phyloP scores from a whole-genome alignment of 2,113 vertebrate genomes.

The Xerus inauris region DNA sequence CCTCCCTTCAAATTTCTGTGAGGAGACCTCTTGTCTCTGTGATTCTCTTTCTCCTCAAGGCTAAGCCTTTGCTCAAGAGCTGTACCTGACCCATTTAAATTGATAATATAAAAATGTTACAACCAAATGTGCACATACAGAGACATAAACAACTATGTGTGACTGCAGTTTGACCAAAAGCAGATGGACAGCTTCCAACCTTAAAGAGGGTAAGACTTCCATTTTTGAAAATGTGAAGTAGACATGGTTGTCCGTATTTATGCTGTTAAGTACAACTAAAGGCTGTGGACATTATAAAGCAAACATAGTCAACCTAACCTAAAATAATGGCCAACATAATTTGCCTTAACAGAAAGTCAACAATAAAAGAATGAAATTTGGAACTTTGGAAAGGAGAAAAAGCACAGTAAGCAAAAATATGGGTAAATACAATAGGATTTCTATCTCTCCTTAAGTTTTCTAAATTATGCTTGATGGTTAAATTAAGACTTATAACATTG shows the following conservation, averaged over 20 bases:
- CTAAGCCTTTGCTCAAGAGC: background rate
- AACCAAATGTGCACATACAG: background rate
- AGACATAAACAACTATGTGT: background rate
- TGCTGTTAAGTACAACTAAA: background rate
- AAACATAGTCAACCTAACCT: background rate
- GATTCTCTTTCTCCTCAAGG: background rate
- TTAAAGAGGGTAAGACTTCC: slow-evolving; percentile 3
- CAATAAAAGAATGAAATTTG: background rate
- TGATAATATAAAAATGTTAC: background rate
- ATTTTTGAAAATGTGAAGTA: background rate
- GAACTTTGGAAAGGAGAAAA: background rate
- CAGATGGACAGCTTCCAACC: background rate
- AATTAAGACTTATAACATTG: slow-evolving; percentile 3
- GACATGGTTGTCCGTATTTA: background rate
- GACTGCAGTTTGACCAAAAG: background rate
- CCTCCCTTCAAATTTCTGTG: background rate
- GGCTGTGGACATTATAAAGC: background rate
- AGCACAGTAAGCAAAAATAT: background rate
- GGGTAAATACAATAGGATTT: background rate
- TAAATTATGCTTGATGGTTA: slow-evolving; percentile 7
- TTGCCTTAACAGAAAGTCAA: slow-evolving; percentile 28
- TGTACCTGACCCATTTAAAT: background rate
- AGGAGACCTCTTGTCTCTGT: background rate
- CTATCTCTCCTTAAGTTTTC: slow-evolving; percentile 1
- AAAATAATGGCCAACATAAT: background rate